Conservation (phyloP, 2,113 vertebrate genomes). For the Nicator chloris region DNA sequence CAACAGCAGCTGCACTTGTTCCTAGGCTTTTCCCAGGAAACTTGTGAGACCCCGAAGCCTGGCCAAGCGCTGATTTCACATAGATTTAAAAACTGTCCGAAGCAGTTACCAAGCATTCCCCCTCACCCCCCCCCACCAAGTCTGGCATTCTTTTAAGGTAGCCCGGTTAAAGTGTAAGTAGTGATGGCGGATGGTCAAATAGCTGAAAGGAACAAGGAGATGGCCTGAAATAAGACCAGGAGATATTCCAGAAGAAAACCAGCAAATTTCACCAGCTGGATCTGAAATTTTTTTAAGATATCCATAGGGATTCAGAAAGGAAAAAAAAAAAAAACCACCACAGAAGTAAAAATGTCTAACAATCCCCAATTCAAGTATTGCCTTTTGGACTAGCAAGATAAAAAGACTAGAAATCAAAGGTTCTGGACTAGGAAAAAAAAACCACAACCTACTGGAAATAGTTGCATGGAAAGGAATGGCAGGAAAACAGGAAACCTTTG, state of each 20-base stretch:
- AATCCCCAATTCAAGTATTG: not conserved
- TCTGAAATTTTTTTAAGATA: not conserved
- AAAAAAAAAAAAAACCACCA: not conserved
- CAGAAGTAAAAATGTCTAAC: not conserved
- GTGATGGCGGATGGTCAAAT: not conserved
- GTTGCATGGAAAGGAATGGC: not conserved
- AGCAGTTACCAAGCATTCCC: accelerated
- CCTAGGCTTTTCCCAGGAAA: not conserved
- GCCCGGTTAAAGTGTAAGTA: accelerated
- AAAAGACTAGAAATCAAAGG: not conserved
- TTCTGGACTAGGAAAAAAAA: not conserved
- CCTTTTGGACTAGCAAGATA: not conserved
- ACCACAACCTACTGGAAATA: not conserved
- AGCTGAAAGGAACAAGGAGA: not conserved
- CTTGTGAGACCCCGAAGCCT: not conserved
- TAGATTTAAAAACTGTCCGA: not conserved
- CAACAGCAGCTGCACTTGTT: accelerated
- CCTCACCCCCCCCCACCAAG: no score
- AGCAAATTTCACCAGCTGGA: not conserved
- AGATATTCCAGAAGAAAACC: not conserved
- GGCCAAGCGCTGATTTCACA: not conserved
- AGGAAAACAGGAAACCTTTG: not conserved
- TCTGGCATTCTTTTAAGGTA: not conserved
- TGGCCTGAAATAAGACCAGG: not conserved
- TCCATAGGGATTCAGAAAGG: not conserved